Evolutionary conservation across 2,113 vertebrate genomes (phyloP).

Genomic region (Uria aalge): DNA sequence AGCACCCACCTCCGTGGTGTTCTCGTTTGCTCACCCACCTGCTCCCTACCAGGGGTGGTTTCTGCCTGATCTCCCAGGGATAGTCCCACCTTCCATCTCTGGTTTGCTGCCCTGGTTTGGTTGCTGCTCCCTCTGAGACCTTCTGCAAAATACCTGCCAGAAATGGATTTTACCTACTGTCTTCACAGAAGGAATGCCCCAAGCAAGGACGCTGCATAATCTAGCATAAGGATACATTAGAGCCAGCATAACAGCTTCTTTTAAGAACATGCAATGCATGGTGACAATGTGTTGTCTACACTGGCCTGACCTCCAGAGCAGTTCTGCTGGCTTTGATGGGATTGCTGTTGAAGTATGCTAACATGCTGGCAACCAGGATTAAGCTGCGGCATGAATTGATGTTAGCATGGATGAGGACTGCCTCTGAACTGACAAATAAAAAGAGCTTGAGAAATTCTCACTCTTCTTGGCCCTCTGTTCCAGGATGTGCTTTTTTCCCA

Average conservation of each 20-base stretch:
- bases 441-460: background rate
- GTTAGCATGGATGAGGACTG: background rate
- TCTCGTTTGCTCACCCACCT: background rate
- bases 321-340: background rate
- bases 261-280: background rate
- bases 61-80: background rate
- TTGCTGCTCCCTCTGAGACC: background rate
- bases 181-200: background rate
- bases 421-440: background rate
- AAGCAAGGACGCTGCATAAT: background rate
- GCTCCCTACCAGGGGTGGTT: fast-evolving
- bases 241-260: background rate
- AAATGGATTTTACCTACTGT: background rate
- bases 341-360: background rate
- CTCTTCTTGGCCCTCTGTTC: background rate
- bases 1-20: background rate
- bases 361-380: background rate
- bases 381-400: background rate
- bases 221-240: background rate
- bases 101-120: background rate
- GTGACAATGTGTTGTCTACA: background rate
- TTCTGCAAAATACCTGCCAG: background rate
- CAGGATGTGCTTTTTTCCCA: background rate
- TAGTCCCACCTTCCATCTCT: background rate
- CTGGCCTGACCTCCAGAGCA: background rate